Evolutionary conservation across 2,888 invertebrate genomes (phyloP), one percentile per base, ranked within the genome.

Genomic region (Cerastoderma edule): DNA sequence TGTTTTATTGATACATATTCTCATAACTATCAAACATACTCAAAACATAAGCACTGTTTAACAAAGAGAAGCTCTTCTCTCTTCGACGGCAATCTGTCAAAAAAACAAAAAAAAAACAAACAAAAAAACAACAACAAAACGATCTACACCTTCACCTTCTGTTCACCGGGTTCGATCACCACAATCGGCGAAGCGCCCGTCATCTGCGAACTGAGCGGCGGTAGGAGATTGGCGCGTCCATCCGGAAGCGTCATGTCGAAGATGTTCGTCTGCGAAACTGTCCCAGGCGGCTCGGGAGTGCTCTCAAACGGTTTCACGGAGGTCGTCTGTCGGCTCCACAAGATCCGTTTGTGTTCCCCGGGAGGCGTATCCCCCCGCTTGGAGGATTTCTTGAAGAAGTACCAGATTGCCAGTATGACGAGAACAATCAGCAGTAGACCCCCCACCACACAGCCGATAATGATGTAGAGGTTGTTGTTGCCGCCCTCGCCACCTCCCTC

Each of bases 241-340:
- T 44, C 64, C 19, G 80, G 80, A 2, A 81, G 67, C 1, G 75
- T 65, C 56, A 81, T 60, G 16, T 77, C 77, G 63, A 81, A 81
- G 19, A 81, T 67, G 35, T 79, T 75, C 32, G 77, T 75, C 64
- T 80, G 72, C 2, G 72, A 54, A 3, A 79, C 70, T n/a, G 69
- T 72, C 22, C 75, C 79, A 0, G 79, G 79, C 2, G 75, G 75
- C 2, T 19, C 46, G 3, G 39, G 44, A 2, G 67, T 32, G 22
- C 22, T n/a, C n/a, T 60, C 66, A 1, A 77, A 30, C 10, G 75
- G 70, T 28, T 72, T 44, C 1, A 77, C 77, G 24, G 63, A 53
- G 28, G 69, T 71, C 24, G 64, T 69, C 13, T 33, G 32, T 6
- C 77, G 48, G 44, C 77, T 72, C 72, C 72, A 77, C 24, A 77